These are phyloP conservation scores for Lates calcarifer DNA, from an alignment of 2,113 vertebrate genomes.

Conservation along the genomic window DNA sequence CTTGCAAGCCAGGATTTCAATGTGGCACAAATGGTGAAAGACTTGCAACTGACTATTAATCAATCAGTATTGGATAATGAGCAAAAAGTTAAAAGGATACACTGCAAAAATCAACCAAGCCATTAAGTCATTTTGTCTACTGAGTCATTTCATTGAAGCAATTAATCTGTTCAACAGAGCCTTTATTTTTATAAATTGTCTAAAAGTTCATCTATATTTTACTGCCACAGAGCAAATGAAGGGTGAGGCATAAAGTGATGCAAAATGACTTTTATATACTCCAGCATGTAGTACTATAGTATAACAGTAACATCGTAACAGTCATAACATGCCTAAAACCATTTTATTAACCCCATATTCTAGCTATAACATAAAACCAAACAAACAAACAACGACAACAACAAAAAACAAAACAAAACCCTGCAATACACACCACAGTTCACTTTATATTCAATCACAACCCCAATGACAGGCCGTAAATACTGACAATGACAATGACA, in stretches of 20 bases:
- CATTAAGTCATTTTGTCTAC: constrained; percentile 11
- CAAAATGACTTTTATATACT: not conserved
- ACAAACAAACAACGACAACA: too few species aligned
- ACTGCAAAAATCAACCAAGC: constrained; percentile 25
- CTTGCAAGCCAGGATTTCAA: not conserved
- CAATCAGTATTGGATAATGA: constrained; percentile 28
- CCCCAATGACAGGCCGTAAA: constrained; percentile 45
- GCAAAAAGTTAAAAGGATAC: constrained; percentile 35
- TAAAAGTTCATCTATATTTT: constrained; percentile 8
- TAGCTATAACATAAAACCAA: not conserved
- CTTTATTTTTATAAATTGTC: constrained; percentile 4
- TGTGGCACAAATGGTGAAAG: constrained; percentile 1
- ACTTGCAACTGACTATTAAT: constrained; percentile 25
- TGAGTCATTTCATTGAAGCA: constrained; percentile 25
- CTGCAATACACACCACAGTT: not conserved
- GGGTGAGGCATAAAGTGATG: not conserved
- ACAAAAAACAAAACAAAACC: too few species aligned
- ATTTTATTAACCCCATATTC: not conserved
- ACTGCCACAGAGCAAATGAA: not conserved
- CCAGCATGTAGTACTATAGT: not conserved
- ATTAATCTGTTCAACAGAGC: constrained; percentile 23
- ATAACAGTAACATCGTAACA: not conserved
- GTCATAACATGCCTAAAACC: not conserved
- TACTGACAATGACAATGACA: constrained; percentile 39
- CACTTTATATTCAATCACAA: constrained; percentile 41